Conservation (phyloP, 2,797 vertebrate genomes). For the Xerus rutilus region DNA sequence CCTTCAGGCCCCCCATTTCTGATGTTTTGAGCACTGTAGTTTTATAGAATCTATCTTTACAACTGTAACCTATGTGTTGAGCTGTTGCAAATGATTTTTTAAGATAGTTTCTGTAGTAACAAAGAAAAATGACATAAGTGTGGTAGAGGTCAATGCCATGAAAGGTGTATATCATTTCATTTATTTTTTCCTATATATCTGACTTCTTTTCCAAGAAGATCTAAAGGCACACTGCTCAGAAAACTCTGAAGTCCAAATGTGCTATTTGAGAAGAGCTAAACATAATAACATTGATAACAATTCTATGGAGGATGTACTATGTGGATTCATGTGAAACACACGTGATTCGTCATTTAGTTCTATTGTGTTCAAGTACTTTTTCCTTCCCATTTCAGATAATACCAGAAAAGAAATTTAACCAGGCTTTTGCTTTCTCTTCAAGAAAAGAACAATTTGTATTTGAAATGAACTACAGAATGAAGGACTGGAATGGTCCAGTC, state of each 20-base stretch:
- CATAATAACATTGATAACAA: slow-evolving; percentile 68
- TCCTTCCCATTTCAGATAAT: slow-evolving; percentile 62
- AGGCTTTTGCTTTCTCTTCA: slow-evolving; percentile 35
- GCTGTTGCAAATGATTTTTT: slow-evolving; percentile 64
- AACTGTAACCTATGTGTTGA: not conserved
- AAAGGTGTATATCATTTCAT: slow-evolving; percentile 51
- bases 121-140: slow-evolving; percentile 41
- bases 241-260: slow-evolving; percentile 57
- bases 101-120: slow-evolving; percentile 51
- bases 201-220: slow-evolving; percentile 62
- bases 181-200: slow-evolving; percentile 50
- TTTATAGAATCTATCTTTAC: slow-evolving; percentile 64
- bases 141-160: slow-evolving; percentile 47
- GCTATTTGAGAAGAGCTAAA: slow-evolving; percentile 69
- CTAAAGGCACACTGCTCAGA: slow-evolving; percentile 40
- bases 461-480: slow-evolving; percentile 82
- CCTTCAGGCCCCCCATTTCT: not conserved
- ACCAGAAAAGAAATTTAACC: slow-evolving; percentile 72
- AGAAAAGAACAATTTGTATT: slow-evolving; percentile 78
- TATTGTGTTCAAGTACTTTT: slow-evolving; percentile 79
- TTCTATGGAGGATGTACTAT: slow-evolving; percentile 63
- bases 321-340: slow-evolving; percentile 54
- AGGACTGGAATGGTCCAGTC: slow-evolving; percentile 41
- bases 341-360: slow-evolving; percentile 78
- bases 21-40: not conserved